These are phyloP conservation scores for Oreohelix idahoensis DNA, from an alignment of 1,140 invertebrate species.

Conservation along the genomic window DNA sequence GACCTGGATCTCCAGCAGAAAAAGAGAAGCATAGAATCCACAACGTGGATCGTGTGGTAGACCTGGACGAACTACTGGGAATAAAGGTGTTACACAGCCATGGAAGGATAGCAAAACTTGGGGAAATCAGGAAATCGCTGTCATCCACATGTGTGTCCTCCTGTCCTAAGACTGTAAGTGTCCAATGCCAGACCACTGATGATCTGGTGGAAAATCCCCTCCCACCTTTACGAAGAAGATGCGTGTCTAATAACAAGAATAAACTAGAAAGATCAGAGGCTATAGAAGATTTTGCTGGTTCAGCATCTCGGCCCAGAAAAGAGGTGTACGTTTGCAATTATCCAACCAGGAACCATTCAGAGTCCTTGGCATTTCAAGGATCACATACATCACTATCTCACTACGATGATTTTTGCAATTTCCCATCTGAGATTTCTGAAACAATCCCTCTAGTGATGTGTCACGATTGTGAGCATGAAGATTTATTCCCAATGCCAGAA, in stretches of 20 bases:
- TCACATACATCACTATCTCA: neutral
- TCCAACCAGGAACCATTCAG: too few species aligned
- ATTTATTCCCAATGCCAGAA: neutral
- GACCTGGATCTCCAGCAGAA: slow-evolving; percentile 37
- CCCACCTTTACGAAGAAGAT: slow-evolving; percentile 19
- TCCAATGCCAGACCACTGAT: slow-evolving; percentile 38
- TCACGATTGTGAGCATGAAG: neutral
- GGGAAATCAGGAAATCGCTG: slow-evolving; percentile 30
- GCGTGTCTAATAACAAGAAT: slow-evolving; percentile 8
- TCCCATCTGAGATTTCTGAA: neutral
- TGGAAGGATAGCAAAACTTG: neutral
- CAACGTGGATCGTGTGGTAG: neutral
- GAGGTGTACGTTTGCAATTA: too few species aligned
- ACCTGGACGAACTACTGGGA: neutral
- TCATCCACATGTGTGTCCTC: slow-evolving; percentile 28
- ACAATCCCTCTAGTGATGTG: neutral
- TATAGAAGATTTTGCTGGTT: neutral
- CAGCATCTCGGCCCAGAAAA: neutral
- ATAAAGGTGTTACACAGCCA: neutral
- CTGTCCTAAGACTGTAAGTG: slow-evolving; percentile 3
- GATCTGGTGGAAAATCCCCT: slow-evolving; percentile 3
- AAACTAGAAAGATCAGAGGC: slow-evolving; percentile 23
- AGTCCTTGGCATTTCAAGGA: neutral
- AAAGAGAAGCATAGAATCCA: slow-evolving; percentile 34
- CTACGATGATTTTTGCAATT: neutral